These are phyloP conservation scores for Sardinella longiceps DNA, from an alignment of 2,797 vertebrate genomes.

Conservation along the genomic window DNA sequence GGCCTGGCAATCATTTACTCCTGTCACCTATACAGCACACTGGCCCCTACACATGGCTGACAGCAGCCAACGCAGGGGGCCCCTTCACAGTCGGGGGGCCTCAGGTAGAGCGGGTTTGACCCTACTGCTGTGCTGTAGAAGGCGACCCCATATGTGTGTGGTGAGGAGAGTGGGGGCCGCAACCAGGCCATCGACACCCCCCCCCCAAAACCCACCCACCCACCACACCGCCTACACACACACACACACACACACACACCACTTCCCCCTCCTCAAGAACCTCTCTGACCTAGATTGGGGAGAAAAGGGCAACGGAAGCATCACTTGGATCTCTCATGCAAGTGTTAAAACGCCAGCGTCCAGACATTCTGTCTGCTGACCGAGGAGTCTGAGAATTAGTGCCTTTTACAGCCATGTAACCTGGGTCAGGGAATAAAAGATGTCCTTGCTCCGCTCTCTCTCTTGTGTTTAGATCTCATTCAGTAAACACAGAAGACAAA, in stretches of 20 bases:
- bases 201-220: too few relatives aligned
- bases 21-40: not conserved
- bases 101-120: not conserved
- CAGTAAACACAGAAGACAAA: not conserved
- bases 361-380: slow-evolving; percentile 9
- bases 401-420: not conserved
- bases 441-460: slow-evolving; percentile 1
- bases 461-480: slow-evolving; percentile 10
- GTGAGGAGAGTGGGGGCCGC: not conserved
- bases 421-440: not conserved
- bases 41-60: not conserved
- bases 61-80: not conserved
- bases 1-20: not conserved
- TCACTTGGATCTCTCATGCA: not conserved
- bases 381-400: not conserved
- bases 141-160: not conserved
- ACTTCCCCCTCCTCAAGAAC: not conserved
- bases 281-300: not conserved
- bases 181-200: too few relatives aligned
- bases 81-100: not conserved
- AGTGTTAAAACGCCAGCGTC: not conserved
- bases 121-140: not conserved
- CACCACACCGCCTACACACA: too few relatives aligned
- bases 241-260: too few relatives aligned
- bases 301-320: not conserved